Evolutionary conservation across 2,888 invertebrate species (phyloP).

Genomic region (Protula sp.): DNA sequence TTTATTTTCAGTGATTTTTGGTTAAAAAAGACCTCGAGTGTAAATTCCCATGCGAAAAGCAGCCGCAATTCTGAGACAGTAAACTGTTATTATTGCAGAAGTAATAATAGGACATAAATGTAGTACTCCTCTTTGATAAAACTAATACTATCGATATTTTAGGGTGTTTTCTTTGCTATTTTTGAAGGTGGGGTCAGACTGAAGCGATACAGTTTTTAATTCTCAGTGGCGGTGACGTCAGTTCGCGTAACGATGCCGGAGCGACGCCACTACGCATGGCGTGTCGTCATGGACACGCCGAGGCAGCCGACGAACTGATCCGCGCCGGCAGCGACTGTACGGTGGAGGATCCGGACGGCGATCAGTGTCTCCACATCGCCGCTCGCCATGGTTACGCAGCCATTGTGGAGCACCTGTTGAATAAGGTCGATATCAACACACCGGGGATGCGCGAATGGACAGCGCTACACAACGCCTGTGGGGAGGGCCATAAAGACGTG

Average conservation of each 20-base stretch:
- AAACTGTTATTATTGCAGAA: too few species aligned
- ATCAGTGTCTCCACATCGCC: constrained; percentile 47
- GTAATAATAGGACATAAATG: too few species aligned
- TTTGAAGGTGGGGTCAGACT: constrained; percentile 3
- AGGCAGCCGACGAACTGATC: constrained; percentile 6
- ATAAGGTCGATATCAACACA: constrained; percentile 6
- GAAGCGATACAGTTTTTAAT: constrained; percentile 4
- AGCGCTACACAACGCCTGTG: constrained; percentile 47
- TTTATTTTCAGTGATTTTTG: too few species aligned
- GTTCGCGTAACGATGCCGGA: background rate
- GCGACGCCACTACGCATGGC: constrained; percentile 28
- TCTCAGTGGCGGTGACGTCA: constrained; percentile 3
- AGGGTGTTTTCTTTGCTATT: too few species aligned
- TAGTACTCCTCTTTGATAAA: too few species aligned
- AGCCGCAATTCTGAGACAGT: too few species aligned
- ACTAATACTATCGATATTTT: too few species aligned
- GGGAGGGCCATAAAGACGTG: constrained; percentile 39
- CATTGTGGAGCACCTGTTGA: constrained; percentile 1
- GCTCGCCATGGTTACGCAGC: constrained; percentile 16
- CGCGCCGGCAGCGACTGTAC: constrained; percentile 7
- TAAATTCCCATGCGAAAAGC: too few species aligned
- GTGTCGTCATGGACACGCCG: constrained; percentile 6
- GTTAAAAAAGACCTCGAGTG: too few species aligned
- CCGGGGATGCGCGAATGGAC: constrained; percentile 42
- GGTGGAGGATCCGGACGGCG: constrained; percentile 2